Evolutionary conservation across 2,797 vertebrate genomes (phyloP).

Genomic region (Myotis planiceps): DNA sequence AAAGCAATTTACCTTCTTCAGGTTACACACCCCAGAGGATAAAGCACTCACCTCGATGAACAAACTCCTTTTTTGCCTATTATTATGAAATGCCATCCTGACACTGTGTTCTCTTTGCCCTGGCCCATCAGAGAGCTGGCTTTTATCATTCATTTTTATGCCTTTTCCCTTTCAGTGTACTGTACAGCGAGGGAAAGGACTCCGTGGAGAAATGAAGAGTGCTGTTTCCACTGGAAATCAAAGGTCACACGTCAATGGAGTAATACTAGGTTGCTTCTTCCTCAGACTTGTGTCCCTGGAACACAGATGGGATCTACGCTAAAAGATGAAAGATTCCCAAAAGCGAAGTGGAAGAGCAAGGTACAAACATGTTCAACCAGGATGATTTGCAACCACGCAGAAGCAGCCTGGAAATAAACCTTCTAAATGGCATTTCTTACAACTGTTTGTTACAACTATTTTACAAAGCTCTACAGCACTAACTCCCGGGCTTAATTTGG

Average conservation of each 20-base stretch:
- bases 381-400: background rate
- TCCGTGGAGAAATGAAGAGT: background rate
- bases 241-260: background rate
- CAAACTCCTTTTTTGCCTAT: constrained; percentile 63
- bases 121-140: background rate
- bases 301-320: background rate
- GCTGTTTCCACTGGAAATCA: background rate
- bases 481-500: background rate
- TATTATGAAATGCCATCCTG: constrained; percentile 61
- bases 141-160: constrained; percentile 32
- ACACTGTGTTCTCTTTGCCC: constrained; percentile 56
- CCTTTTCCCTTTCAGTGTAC: background rate
- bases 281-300: background rate
- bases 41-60: constrained; percentile 70
- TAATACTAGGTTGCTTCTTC: background rate
- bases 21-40: constrained; percentile 49
- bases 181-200: background rate
- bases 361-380: background rate
- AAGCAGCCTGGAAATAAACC: background rate
- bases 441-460: background rate
- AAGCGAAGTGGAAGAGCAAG: background rate
- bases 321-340: background rate
- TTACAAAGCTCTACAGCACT: background rate
- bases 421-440: background rate
- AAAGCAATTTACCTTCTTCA: constrained; percentile 78